Conservation (phyloP, 64 coral and sea anemone species). For the Acropora yongei region DNA sequence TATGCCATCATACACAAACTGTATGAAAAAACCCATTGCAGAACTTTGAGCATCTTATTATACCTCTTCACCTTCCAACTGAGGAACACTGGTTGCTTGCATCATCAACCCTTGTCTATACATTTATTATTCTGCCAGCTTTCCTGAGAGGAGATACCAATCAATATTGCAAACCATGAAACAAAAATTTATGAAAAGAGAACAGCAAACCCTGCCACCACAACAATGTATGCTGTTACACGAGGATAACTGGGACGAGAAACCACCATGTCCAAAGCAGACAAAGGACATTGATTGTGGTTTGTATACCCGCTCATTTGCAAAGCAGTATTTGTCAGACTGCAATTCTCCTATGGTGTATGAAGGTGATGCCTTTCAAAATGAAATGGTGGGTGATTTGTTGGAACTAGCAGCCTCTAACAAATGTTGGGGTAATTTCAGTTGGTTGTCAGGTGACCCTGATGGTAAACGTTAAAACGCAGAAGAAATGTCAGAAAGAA, state of each 20-base stretch:
- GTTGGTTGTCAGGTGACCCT: not conserved
- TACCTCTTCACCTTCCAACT: slow-evolving; percentile 38
- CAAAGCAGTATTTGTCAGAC: slow-evolving; percentile 3
- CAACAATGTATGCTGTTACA: slow-evolving; percentile 9
- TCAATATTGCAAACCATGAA: slow-evolving; percentile 23
- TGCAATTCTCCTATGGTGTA: not conserved
- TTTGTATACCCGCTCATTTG: slow-evolving; percentile 2
- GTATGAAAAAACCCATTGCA: slow-evolving; percentile 27
- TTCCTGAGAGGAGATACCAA: slow-evolving; percentile 24
- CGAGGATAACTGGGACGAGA: slow-evolving; percentile 21
- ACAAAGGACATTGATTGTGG: slow-evolving; percentile 7
- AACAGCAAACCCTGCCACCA: slow-evolving; percentile 22
- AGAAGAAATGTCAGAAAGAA: slow-evolving; percentile 33
- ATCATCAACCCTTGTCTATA: slow-evolving; percentile 23
- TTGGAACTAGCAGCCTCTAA: slow-evolving; percentile 38
- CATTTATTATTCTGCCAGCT: slow-evolving; percentile 30
- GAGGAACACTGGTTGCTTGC: slow-evolving; percentile 57
- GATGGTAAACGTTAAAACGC: not conserved
- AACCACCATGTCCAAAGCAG: slow-evolving; percentile 37
- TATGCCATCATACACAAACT: slow-evolving; percentile 30
- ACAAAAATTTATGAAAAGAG: slow-evolving; percentile 26
- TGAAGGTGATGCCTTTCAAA: not conserved
- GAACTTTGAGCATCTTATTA: slow-evolving; percentile 30
- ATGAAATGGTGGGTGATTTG: slow-evolving; percentile 43
- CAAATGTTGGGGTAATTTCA: slow-evolving; percentile 1